These are phyloP conservation scores for Clepsis dumicolana DNA, from an alignment of 2,888 invertebrate genomes.

Conservation along the genomic window DNA sequence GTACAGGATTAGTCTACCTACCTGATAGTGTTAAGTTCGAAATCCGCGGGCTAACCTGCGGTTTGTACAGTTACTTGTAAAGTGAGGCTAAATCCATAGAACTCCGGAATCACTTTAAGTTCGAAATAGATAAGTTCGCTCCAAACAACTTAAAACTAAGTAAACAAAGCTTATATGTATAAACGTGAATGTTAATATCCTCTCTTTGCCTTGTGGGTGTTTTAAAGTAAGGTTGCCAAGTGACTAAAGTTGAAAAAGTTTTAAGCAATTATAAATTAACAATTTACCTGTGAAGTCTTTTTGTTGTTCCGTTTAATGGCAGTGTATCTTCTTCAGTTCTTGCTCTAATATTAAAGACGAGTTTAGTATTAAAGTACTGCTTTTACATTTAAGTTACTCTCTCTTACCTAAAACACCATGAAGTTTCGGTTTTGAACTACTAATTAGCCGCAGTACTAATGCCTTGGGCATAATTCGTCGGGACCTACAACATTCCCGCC, in stretches of 20 bases:
- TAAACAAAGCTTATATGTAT: conserved; percentile 17
- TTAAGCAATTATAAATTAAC: neutral
- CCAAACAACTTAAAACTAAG: conserved; percentile 20
- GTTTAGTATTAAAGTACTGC: too few species aligned
- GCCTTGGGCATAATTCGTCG: too few species aligned
- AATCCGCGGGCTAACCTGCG: neutral
- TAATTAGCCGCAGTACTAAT: too few species aligned
- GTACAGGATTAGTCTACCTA: neutral
- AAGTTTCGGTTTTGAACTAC: too few species aligned
- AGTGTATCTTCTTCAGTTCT: too few species aligned
- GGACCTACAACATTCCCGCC: too few species aligned
- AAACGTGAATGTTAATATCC: conserved; percentile 22
- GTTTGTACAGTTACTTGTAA: neutral
- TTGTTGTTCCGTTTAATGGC: too few species aligned
- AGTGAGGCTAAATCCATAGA: conserved; percentile 2
- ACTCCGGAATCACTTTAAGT: conserved; percentile 21
- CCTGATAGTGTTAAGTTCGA: neutral
- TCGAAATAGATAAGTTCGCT: conserved; percentile 28
- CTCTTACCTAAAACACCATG: too few species aligned
- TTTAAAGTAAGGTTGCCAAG: neutral
- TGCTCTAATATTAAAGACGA: too few species aligned
- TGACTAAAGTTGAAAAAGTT: neutral
- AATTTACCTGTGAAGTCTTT: neutral
- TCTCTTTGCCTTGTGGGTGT: neutral
- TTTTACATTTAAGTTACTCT: too few species aligned